Percentiles rank a stretch among this genome's conserved stretches.
Conservation (phyloP, 2,113 vertebrate species). For the Melanostigma gelatinosum region DNA sequence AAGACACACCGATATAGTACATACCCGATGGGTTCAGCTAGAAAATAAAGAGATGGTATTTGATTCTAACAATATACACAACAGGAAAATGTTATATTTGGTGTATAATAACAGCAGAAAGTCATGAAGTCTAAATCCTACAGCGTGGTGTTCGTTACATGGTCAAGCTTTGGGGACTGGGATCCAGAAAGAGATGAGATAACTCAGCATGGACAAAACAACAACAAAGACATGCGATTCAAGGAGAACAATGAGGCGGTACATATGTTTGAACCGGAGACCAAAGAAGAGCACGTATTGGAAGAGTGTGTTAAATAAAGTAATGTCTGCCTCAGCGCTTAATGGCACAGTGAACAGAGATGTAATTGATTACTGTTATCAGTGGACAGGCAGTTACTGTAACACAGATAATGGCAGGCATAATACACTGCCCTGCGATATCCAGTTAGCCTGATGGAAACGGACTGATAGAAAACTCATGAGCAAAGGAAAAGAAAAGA, state of each 20-base stretch:
- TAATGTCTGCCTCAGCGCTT: conserved; percentile 34
- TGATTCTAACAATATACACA: conserved; percentile 11
- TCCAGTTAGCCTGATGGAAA: conserved; percentile 55
- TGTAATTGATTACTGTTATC: conserved; percentile 77
- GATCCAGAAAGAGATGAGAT: conserved; percentile 39
- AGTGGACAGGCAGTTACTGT: conserved; percentile 70
- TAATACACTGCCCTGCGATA: conserved; percentile 58
- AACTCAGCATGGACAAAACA: not conserved
- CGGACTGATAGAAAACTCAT: conserved; percentile 32
- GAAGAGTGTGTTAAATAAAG: conserved; percentile 28
- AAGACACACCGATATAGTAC: no score
- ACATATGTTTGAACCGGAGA: conserved; percentile 26
- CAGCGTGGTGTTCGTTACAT: conserved; percentile 14
- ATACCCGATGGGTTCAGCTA: not conserved
- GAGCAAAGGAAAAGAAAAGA: conserved; percentile 17
- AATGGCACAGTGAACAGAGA: conserved; percentile 59
- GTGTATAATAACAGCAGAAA: not conserved
- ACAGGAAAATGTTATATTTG: not conserved
- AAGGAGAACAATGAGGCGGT: conserved; percentile 35
- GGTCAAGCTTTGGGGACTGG: conserved; percentile 5
- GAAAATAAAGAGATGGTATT: not conserved
- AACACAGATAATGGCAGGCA: conserved; percentile 67
- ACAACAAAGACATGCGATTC: conserved; percentile 29
- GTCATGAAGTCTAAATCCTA: conserved; percentile 14
- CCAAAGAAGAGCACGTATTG: conserved; percentile 28